Evolutionary conservation across 2,113 vertebrate species (phyloP), one percentile per base, ranked within the genome.

Genomic region (Cheirogaleus medius): DNA sequence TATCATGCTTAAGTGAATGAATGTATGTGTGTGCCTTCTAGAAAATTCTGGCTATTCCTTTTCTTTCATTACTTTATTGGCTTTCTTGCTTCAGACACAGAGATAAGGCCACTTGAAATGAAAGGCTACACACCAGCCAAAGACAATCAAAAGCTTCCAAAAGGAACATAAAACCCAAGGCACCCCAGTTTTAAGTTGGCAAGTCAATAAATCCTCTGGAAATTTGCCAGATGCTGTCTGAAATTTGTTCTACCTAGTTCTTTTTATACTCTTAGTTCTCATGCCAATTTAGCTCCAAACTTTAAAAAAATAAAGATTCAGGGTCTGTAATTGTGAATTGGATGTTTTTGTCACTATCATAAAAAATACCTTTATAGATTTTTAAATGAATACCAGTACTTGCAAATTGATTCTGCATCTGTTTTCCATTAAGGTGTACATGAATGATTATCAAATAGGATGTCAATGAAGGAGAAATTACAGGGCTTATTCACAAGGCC

Each of bases 401-500:
- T 96, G 69, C 90, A 98, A 98, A 98, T 96, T 94, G 93, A 63
- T 96, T 74, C 74, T 96, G 87, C 93, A 74, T 42, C 97, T 93
- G 20, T 86, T 95, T 98, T 97, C 97, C 97, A 87, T 97, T 90
- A 98, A 97, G 39, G 58, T 39, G 58, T 64, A 97, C 88, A 97
- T 97, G 94, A 98, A 98, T 97, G 98, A 98, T 94, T 97, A 95
- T 98, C 95, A 96, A 98, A 97, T 49, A 74, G 95, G 95, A 83
- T 97, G 96, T 90, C 83, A n/a, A 42, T 64, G 60, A 37, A 87
- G 90, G 97, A 91, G 69, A 94, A 97, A 96, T 39, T 69, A 85
- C 9, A 94, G 92, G 94, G 93, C 68, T 82, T 98, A 85, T 90
- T 97, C 97, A 96, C 94, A 98, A 97, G 78, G 49, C 60, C 88